A percentile compares a stretch with the other conserved stretches of the same genome.
These are phyloP conservation scores for Suricata suricatta DNA, from an alignment of 2,113 vertebrate genomes.

Conservation along the genomic window DNA sequence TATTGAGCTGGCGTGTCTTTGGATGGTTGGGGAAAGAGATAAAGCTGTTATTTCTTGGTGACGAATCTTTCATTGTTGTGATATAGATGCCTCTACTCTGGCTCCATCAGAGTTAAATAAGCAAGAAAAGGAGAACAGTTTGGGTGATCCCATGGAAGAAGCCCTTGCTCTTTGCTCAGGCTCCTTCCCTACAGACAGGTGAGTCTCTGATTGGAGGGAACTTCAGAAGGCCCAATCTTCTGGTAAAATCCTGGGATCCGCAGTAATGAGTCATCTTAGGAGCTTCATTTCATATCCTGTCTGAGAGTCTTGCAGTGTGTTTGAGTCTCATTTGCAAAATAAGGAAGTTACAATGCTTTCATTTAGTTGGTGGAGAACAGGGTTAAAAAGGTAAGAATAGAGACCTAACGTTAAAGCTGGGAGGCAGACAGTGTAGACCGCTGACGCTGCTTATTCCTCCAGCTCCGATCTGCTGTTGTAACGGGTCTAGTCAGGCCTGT, in stretches of 20 bases:
- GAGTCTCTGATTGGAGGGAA: slow-evolving; percentile 44
- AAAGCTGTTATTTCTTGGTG: slow-evolving; percentile 25
- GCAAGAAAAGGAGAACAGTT: slow-evolving; percentile 78
- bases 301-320: background rate
- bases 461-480: background rate
- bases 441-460: background rate
- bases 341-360: slow-evolving; percentile 42
- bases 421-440: background rate
- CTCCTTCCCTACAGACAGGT: slow-evolving; percentile 89
- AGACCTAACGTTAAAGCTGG: background rate
- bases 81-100: slow-evolving; percentile 77
- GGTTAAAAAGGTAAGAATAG: background rate
- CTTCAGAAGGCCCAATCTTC: background rate
- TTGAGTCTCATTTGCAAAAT: slow-evolving; percentile 42
- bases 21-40: slow-evolving; percentile 7
- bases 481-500: background rate
- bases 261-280: background rate
- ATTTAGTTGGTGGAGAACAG: slow-evolving; percentile 19
- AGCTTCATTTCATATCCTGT: background rate
- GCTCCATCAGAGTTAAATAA: slow-evolving; percentile 77
- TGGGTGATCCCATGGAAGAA: slow-evolving; percentile 84
- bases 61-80: slow-evolving; percentile 42
- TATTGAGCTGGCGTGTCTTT: slow-evolving; percentile 10
- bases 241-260: background rate
- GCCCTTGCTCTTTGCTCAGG: slow-evolving; percentile 86